These are phyloP conservation scores for Abrostola triplasia DNA, from an alignment of 2,888 invertebrate genomes.

Conservation along the genomic window DNA sequence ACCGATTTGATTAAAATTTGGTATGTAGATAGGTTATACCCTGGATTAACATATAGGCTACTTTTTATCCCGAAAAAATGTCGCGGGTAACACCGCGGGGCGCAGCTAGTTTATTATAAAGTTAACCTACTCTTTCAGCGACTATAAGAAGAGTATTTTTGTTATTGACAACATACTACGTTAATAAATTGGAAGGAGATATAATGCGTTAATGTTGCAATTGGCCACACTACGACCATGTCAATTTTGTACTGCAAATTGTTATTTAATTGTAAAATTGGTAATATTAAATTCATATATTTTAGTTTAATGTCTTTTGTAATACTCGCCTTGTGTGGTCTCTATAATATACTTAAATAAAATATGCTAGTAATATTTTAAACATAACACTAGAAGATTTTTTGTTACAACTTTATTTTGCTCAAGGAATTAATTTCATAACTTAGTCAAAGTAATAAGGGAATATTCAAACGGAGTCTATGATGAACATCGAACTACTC, in stretches of 20 bases:
- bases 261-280: conserved; percentile 12
- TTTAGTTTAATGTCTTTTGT: conserved; percentile 5
- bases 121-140: too few relatives aligned
- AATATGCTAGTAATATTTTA: too few relatives aligned
- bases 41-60: too few relatives aligned
- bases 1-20: too few relatives aligned
- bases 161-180: neutral
- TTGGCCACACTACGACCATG: neutral
- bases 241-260: conserved; percentile 7
- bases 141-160: neutral
- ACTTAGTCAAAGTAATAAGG: conserved; percentile 11
- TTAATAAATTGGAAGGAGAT: neutral
- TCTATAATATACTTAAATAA: conserved; percentile 12
- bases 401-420: neutral
- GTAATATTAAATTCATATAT: neutral
- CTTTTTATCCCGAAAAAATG: too few relatives aligned
- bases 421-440: conserved; percentile 2
- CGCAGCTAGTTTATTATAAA: too few relatives aligned
- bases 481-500: conserved; percentile 19
- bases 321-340: conserved; percentile 21
- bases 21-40: too few relatives aligned
- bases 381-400: neutral
- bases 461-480: conserved; percentile 12
- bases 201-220: too few relatives aligned
- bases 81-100: too few relatives aligned